phyloP scores from a whole-genome alignment of 2,797 vertebrate genomes.

The Hyperoplus immaculatus region DNA sequence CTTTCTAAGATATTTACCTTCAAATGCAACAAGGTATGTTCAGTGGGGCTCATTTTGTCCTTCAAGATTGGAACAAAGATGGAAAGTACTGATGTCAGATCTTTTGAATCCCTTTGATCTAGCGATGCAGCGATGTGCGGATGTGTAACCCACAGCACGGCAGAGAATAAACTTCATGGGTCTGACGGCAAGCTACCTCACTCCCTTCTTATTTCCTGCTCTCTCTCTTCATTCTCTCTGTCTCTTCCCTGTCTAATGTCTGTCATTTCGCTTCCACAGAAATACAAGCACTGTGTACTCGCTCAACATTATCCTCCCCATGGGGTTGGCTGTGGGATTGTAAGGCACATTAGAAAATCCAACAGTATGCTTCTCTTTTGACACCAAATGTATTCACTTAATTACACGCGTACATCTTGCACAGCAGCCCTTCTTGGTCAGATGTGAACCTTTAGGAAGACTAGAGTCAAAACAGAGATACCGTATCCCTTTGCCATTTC shows the following conservation, averaged over 20 bases:
- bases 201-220: constrained; percentile 34
- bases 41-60: constrained; percentile 50
- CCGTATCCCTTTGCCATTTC: constrained; percentile 12
- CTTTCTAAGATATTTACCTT: constrained; percentile 39
- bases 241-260: constrained; percentile 37
- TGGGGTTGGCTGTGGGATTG: constrained; percentile 50
- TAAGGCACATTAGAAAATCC: constrained; percentile 57
- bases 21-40: constrained; percentile 30
- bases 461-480: constrained; percentile 21
- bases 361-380: constrained; percentile 61
- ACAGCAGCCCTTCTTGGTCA: constrained; percentile 32
- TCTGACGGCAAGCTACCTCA: constrained; percentile 34
- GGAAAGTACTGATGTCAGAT: constrained; percentile 37
- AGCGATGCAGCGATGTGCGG: constrained; percentile 33
- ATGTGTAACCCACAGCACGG: constrained; percentile 24
- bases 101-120: constrained; percentile 48
- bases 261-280: constrained; percentile 57
- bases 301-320: constrained; percentile 53
- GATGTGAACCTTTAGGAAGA: constrained; percentile 36
- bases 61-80: constrained; percentile 48
- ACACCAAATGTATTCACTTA: constrained; percentile 70
- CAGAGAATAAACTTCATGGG: constrained; percentile 38
- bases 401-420: constrained; percentile 74
- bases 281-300: constrained; percentile 37
- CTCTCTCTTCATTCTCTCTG: constrained; percentile 28